These are phyloP conservation scores for Lasioglossum oenotherae DNA, from an alignment of 2,888 invertebrate species.

Conservation along the genomic window DNA sequence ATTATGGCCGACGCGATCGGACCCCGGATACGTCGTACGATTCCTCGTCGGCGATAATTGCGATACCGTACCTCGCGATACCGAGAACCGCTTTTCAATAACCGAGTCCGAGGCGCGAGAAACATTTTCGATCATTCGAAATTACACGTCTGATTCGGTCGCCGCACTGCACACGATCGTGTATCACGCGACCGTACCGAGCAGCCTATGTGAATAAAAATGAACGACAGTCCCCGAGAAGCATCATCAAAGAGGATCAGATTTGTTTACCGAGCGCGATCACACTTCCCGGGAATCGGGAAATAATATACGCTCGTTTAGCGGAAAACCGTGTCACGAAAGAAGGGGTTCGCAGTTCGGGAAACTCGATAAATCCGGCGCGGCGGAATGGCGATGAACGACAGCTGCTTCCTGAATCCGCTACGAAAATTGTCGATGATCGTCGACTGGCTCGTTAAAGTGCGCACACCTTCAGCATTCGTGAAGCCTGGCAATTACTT, in stretches of 20 bases:
- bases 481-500: neutral
- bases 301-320: conserved; percentile 65
- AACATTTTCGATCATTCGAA: conserved; percentile 46
- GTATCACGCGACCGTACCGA: conserved; percentile 40
- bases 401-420: conserved; percentile 62
- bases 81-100: conserved; percentile 60
- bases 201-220: conserved; percentile 32
- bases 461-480: neutral
- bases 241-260: conserved; percentile 56
- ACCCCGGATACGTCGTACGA: conserved; percentile 19
- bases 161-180: conserved; percentile 13
- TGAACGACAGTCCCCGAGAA: conserved; percentile 21
- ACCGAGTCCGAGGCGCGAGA: conserved; percentile 41
- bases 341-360: conserved; percentile 34
- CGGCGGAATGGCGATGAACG: conserved; percentile 48
- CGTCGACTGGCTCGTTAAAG: conserved; percentile 62
- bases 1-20: conserved; percentile 30
- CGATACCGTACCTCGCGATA: conserved; percentile 26
- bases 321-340: conserved; percentile 47
- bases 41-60: conserved; percentile 55
- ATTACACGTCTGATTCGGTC: conserved; percentile 52
- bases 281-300: conserved; percentile 56
- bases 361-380: conserved; percentile 62
- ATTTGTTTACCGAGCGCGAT: conserved; percentile 47
- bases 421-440: conserved; percentile 53